These are phyloP conservation scores for Brachionus rubens DNA, from an alignment of 1,140 invertebrate genomes.

Conservation along the genomic window DNA sequence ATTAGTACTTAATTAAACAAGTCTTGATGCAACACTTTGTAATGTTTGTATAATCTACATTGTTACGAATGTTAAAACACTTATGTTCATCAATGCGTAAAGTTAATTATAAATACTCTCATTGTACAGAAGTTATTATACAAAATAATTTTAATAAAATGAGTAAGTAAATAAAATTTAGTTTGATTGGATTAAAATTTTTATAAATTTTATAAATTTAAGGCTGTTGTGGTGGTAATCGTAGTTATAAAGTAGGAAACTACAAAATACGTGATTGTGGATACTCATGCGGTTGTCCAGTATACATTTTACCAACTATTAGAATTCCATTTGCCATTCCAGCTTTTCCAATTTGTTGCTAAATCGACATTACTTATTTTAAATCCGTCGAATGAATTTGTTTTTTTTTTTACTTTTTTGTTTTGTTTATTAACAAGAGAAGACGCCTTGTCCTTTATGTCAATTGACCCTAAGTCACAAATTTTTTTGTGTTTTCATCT, in stretches of 20 bases:
- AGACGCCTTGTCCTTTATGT: too few species aligned
- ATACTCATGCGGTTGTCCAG: background rate
- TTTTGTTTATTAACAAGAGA: too few species aligned
- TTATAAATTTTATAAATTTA: background rate
- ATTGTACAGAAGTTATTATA: background rate
- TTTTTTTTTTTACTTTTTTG: background rate
- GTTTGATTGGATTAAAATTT: background rate
- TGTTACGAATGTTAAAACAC: too few species aligned
- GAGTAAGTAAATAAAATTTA: background rate
- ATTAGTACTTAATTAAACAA: background rate
- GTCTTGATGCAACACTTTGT: background rate
- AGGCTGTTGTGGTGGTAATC: background rate
- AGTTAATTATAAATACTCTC: background rate
- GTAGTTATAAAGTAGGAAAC: background rate
- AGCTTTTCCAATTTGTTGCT: conserved; percentile 13
- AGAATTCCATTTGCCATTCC: conserved; percentile 1
- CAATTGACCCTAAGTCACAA: too few species aligned
- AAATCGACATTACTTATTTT: background rate
- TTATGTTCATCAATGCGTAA: background rate
- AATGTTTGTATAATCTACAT: too few species aligned
- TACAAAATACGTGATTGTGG: conserved; percentile 3
- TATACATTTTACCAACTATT: background rate
- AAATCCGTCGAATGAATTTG: background rate
- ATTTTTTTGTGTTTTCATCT: too few species aligned
- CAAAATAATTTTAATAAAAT: background rate